These are phyloP conservation scores for Mobula birostris DNA, from an alignment of 2,113 vertebrate genomes.

Conservation along the genomic window DNA sequence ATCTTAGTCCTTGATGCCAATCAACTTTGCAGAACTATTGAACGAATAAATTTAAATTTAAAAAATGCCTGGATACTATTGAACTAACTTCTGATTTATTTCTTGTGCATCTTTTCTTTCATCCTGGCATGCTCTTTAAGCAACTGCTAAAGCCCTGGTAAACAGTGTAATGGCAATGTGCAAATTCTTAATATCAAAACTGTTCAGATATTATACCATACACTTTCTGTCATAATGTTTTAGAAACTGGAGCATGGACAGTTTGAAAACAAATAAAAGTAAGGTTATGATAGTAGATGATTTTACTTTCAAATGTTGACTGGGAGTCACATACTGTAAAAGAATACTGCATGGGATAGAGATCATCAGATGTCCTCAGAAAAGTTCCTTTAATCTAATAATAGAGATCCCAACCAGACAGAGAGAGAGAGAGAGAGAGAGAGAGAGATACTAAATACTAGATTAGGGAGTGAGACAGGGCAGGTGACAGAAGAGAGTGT, in stretches of 20 bases:
- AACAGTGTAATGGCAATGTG: not conserved
- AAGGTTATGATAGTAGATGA: too few species aligned
- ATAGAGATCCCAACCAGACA: too few species aligned
- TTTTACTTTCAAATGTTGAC: too few species aligned
- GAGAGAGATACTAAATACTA: too few species aligned
- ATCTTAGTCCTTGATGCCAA: not conserved
- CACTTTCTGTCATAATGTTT: not conserved
- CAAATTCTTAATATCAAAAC: not conserved
- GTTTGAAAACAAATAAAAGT: not conserved
- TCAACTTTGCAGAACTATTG: conserved; percentile 2
- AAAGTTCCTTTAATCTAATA: too few species aligned
- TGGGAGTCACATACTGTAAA: too few species aligned
- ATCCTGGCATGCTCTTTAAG: not conserved
- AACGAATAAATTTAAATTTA: not conserved
- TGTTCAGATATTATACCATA: not conserved
- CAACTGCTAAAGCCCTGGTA: not conserved
- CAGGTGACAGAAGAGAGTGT: too few species aligned
- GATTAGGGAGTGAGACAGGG: too few species aligned
- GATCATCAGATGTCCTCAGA: too few species aligned
- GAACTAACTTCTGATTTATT: not conserved
- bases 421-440: too few species aligned
- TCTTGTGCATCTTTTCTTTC: not conserved
- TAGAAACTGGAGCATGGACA: not conserved
- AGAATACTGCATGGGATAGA: too few species aligned
- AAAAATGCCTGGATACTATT: not conserved